Evolutionary conservation across 2,888 invertebrate genomes (phyloP), one percentile per base, ranked within the genome.

Genomic region (Crepidodera aurea): DNA sequence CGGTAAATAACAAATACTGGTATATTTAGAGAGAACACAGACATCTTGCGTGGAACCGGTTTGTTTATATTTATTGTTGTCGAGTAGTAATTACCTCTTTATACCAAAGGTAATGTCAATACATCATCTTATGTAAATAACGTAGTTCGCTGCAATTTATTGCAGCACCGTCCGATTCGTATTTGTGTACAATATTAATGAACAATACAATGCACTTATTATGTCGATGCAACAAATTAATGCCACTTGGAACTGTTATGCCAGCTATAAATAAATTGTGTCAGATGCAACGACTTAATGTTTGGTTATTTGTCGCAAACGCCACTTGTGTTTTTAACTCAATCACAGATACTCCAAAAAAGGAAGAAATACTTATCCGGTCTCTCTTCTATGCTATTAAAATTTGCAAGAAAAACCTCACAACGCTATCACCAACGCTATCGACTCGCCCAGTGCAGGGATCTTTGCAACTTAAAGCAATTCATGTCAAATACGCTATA

Each of bases 61-160:
- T 55, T 13, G 27, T 55, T 40, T 29, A 32, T 34, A 32, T 50
- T 54, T 48, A 56, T 51, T 50, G 42, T 56, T 51, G 40, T 51
- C 42, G 27, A 51, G 5, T 40, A 18, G 34, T 61, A 44, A 61
- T 61, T 51, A 61, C 51, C 25, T 50, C 50, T 61, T 61, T 42
- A 61, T 51, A 56, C 51, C 51, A 56, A 56, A 55, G 56, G 55
- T 42, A 61, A 61, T 56, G 56, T 40, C 61, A 44, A 60, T 61
- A 56, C 44, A 61, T 61, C 61, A 61, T 61, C 51, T 61, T 56
- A 61, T 61, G 61, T 61, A 61, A 61, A 61, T 61, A 61, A 51
- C 42, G 56, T 44, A 51, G 51, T 51, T 50, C 60, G 32, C 22
- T 22, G 40, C 54, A 61, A 61, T 61, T 61, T 61, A 61, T 61